phyloP scores from a whole-genome alignment of 2,888 invertebrate species.

The Steinernema scapterisci region DNA sequence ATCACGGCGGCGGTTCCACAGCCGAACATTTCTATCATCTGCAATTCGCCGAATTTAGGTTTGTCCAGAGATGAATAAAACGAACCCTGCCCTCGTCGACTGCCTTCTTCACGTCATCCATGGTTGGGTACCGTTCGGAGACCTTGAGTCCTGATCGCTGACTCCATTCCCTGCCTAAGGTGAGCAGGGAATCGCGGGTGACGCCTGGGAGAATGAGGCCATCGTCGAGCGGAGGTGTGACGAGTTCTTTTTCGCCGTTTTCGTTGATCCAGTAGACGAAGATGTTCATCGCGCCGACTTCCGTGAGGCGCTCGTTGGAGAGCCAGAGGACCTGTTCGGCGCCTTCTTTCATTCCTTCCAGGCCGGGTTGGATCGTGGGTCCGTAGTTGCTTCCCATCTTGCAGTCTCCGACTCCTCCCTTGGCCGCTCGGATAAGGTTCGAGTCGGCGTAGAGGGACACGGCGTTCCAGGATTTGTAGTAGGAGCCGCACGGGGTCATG shows the following conservation, averaged over 20 bases:
- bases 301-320: constrained; percentile 89
- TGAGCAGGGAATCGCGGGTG: constrained; percentile 83
- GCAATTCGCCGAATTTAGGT: constrained; percentile 63
- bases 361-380: too few species aligned
- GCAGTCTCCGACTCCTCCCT: too few species aligned
- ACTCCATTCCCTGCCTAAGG: constrained; percentile 80
- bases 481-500: too few species aligned
- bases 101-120: constrained; percentile 79
- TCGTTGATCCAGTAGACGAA: constrained; percentile 85
- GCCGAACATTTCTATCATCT: constrained; percentile 93
- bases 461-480: too few species aligned
- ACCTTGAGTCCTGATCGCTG: constrained; percentile 76
- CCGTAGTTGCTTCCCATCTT: too few species aligned
- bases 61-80: constrained; percentile 46
- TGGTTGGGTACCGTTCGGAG: constrained; percentile 79
- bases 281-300: constrained; percentile 97
- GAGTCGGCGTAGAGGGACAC: too few species aligned
- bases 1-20: constrained; percentile 95
- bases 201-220: constrained; percentile 93
- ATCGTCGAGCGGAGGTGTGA: constrained; percentile 84
- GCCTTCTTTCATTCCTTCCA: too few species aligned
- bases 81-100: constrained; percentile 82
- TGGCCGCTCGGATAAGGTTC: too few species aligned
- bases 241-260: constrained; percentile 85
- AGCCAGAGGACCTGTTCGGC: constrained; percentile 84